Percentiles rank a stretch among this genome's conserved stretches.
Evolutionary conservation across 2,888 invertebrate genomes (phyloP).

Genomic region (Achlya flavicornis): DNA sequence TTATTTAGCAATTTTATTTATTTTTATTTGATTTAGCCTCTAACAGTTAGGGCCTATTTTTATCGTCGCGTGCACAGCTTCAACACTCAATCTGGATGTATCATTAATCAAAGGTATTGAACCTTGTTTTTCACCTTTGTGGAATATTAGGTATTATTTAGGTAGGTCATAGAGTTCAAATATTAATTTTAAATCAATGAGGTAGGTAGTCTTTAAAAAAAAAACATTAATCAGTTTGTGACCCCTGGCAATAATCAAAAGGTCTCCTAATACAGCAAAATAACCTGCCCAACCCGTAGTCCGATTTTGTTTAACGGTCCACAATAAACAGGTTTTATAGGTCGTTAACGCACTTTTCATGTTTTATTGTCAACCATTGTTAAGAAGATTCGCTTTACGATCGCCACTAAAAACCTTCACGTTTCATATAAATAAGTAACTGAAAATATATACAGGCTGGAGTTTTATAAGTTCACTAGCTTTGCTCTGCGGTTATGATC

Average conservation of each 20-base stretch:
- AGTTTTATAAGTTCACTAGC: constrained; percentile 23
- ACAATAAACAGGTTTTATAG: constrained; percentile 77
- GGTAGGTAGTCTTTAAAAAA: not conserved
- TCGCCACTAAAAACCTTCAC: constrained; percentile 60
- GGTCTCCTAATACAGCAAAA: constrained; percentile 15
- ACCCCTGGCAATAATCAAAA: constrained; percentile 11
- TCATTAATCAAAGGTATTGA: too few species aligned
- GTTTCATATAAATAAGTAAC: constrained; percentile 65
- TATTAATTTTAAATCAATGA: too few species aligned
- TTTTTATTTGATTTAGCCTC: too few species aligned
- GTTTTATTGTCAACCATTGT: constrained; percentile 78
- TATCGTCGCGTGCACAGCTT: too few species aligned
- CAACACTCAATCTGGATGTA: too few species aligned
- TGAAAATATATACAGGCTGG: constrained; percentile 48
- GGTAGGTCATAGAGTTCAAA: too few species aligned
- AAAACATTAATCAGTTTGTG: not conserved
- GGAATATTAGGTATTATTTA: too few species aligned
- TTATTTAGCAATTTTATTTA: too few species aligned
- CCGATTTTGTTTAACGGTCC: constrained; percentile 62
- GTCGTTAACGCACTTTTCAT: constrained; percentile 78
- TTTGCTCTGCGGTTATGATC: not conserved
- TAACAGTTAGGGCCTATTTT: too few species aligned
- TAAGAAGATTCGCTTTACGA: constrained; percentile 73
- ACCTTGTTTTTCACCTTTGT: too few species aligned
- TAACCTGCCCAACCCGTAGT: constrained; percentile 46